Evolutionary conservation across 2,797 vertebrate genomes (phyloP), one percentile per base, ranked within the genome.

Genomic region (Mus caroli): DNA sequence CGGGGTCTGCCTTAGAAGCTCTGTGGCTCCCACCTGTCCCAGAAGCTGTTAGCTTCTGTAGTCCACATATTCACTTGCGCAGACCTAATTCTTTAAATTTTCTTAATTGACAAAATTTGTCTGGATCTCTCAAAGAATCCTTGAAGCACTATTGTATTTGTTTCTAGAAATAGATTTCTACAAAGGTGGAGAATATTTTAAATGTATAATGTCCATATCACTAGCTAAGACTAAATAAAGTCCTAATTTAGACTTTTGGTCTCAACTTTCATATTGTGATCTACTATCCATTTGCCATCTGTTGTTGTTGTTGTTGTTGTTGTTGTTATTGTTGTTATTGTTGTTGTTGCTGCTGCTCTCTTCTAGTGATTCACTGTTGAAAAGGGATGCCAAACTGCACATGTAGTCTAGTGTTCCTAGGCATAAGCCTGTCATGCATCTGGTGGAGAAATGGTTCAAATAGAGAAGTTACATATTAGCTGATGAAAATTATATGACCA

Each of bases 61-160:
- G n/a, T n/a, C n/a, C n/a, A n/a, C n/a, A n/a, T n/a, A n/a, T n/a
- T n/a, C n/a, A n/a, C n/a, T n/a, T n/a, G n/a, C n/a, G n/a, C n/a
- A n/a, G n/a, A n/a, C n/a, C n/a, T n/a, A 15, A 89, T 89, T 82
- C 28, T 82, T 9, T 56, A 60, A 93, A 90, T 90, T 75, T 11
- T 43, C 43, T 43, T 83, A 9, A 14, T 92, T 40, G 5, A 20
- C 37, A 75, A 75, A 58, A 43, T 58, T 4, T 60, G 22, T 75
- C 9, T 31, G 10, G 1, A 34, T 34, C 5, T 20, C 43, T 12
- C 46, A 69, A 40, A 76, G 75, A 52, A 58, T 93, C 13, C 20
- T 19, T n/a, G 12, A 2, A 56, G 26, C 7, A 69, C 0, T 26
- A 62, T 76, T 71, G 83, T 4, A 54, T 34, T 79, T 71, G 80